Evolutionary conservation across 2,797 vertebrate species (phyloP), one percentile per base, ranked within the genome.

Genomic region (Siniperca undulata): DNA sequence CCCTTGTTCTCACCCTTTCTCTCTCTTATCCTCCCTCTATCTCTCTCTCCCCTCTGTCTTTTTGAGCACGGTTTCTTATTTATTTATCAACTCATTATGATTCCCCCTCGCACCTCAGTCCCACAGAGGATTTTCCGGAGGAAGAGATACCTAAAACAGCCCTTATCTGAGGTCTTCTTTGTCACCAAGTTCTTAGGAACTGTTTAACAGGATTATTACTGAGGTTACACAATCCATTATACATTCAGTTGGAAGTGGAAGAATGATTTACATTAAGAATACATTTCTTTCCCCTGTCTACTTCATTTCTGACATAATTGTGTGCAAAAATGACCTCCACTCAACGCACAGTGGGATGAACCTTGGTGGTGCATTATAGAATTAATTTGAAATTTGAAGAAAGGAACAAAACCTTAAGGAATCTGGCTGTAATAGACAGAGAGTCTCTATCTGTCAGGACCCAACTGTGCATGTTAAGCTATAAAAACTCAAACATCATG

Each of bases 71-170:
- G 65, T 85, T 85, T 92, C 74, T 92, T 94, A 92, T 94, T 94
- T 95, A 94, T 95, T 95, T 91, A 94, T 92, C 89, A 86, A 82
- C 77, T 91, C 84, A 93, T 95, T 92, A 92, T 64, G 83, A 93
- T 92, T 93, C 89, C 85, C 86, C 27, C 81, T 87, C 30, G 56
- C 78, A 79, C 88, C 83, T 85, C 83, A 81, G 85, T 87, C 80
- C 87, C 70, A 16, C 67, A 72, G 83, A 89, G 87, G 86, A 74
- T 83, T 85, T 88, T 89, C 74, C 55, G 3, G 70, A 67, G 64
- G 67, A 84, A 85, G 74, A 92, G 86, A 92, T 86, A 88, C 86
- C 86, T 85, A 81, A 93, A 90, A 85, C 85, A 90, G 55, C 58
- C 78, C 71, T 93, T 91, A 94, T 93, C 92, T 91, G 65, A 86